Evolutionary conservation across 1,140 invertebrate genomes (phyloP).

Genomic region (Procambarus clarkii): DNA sequence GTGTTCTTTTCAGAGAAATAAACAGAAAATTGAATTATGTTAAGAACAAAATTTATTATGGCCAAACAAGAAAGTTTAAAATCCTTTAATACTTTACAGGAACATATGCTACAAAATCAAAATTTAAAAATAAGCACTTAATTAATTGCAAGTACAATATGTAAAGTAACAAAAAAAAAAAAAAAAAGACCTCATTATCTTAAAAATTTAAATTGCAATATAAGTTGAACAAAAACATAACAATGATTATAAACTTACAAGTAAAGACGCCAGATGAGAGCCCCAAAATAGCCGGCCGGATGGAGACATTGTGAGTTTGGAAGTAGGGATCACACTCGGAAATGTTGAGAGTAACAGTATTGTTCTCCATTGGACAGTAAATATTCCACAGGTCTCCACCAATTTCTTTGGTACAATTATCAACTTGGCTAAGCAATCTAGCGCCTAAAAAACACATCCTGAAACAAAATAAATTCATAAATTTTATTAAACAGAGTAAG

Average conservation of each 20-base stretch:
- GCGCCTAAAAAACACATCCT: slow-evolving; percentile 96
- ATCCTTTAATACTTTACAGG: too few species aligned
- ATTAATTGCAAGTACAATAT: too few species aligned
- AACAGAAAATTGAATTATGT: too few species aligned
- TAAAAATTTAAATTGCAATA: not conserved
- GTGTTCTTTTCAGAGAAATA: too few species aligned
- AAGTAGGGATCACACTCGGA: slow-evolving; percentile 88
- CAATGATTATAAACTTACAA: slow-evolving; percentile 77
- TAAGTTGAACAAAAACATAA: too few species aligned
- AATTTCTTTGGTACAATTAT: slow-evolving; percentile 87
- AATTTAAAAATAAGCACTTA: too few species aligned
- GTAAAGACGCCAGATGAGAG: slow-evolving; percentile 86
- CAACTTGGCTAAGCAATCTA: slow-evolving; percentile 85
- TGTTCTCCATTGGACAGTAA: slow-evolving; percentile 81
- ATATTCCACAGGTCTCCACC: slow-evolving; percentile 81
- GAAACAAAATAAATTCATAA: slow-evolving; percentile 46
- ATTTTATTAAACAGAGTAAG: not conserved
- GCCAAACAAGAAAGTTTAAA: not conserved
- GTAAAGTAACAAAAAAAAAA: not conserved
- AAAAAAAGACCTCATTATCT: not conserved
- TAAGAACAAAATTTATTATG: not conserved
- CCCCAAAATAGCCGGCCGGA: slow-evolving; percentile 85
- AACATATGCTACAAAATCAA: too few species aligned
- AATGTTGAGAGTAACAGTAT: slow-evolving; percentile 75
- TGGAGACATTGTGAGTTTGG: slow-evolving; percentile 77